phyloP scores from a whole-genome alignment of 2,113 vertebrate species.

The Xiphophorus maculatus region DNA sequence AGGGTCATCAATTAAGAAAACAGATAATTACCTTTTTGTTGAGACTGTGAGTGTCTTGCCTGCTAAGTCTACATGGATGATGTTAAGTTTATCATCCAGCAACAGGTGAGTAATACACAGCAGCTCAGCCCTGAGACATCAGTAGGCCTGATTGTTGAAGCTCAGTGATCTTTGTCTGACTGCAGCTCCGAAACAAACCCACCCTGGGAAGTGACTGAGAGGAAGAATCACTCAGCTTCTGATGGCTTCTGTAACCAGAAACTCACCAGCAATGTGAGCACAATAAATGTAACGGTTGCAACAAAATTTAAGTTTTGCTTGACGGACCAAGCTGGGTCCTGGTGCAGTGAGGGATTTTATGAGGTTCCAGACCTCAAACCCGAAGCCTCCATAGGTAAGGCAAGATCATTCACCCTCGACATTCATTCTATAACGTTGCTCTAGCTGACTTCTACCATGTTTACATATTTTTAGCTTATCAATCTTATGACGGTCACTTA shows the following conservation, averaged over 20 bases:
- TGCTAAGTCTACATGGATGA: slow-evolving; percentile 54
- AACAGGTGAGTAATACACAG: slow-evolving; percentile 29
- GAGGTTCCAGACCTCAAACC: fast-evolving
- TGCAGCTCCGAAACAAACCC: slow-evolving; percentile 17
- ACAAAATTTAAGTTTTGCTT: slow-evolving; percentile 80
- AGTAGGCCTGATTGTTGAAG: slow-evolving; percentile 2
- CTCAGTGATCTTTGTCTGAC: not conserved
- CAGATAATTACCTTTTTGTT: not conserved
- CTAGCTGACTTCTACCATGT: not conserved
- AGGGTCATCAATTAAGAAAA: not conserved
- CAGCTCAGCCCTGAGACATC: not conserved
- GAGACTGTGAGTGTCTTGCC: slow-evolving; percentile 43
- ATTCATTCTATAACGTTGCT: not conserved
- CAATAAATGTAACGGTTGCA: slow-evolving; percentile 1
- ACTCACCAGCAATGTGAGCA: slow-evolving; percentile 71
- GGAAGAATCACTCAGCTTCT: not conserved
- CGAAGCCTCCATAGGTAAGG: not conserved
- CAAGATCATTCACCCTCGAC: not conserved
- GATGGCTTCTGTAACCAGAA: slow-evolving; percentile 73
- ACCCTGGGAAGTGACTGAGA: slow-evolving; percentile 30
- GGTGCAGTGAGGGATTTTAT: slow-evolving; percentile 55
- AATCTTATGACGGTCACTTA: fast-evolving
- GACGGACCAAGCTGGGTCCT: slow-evolving; percentile 71
- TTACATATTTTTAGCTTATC: slow-evolving; percentile 3
- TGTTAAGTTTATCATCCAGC: not conserved